A percentile compares a stretch with the other conserved stretches of the same genome.
These are phyloP conservation scores for Axinella damicornis DNA, from an alignment of 37 sponge, comb jelly and placozoan species.

Conservation along the genomic window DNA sequence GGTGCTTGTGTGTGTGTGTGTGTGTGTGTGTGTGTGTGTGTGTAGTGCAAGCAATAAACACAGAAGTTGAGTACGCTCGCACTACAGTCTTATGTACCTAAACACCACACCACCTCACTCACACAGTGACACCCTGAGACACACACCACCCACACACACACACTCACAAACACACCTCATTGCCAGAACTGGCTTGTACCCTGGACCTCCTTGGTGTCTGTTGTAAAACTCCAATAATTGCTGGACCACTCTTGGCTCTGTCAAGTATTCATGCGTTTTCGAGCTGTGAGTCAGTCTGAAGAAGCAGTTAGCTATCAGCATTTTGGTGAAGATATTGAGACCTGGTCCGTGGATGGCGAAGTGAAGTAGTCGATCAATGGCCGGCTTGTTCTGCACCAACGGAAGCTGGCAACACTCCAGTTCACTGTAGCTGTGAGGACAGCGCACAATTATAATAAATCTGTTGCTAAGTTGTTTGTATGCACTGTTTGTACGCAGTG, in stretches of 20 bases:
- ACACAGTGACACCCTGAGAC: no score
- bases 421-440: neutral
- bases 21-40: no score
- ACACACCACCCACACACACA: no score
- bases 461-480: no score
- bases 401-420: neutral
- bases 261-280: neutral
- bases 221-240: neutral
- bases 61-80: no score
- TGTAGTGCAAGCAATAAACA: no score
- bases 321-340: neutral
- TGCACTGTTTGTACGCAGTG: no score
- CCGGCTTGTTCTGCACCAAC: slow-evolving; percentile 6
- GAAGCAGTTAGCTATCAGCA: slow-evolving; percentile 24
- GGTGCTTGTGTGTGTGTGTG: no score
- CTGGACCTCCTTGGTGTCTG: no score
- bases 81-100: no score
- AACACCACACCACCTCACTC: no score
- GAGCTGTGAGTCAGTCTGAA: neutral
- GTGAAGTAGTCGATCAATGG: neutral
- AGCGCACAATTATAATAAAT: neutral
- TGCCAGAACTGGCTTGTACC: neutral
- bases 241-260: neutral
- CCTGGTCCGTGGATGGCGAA: neutral
- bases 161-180: neutral